phyloP scores from a whole-genome alignment of 1,140 invertebrate species.

The Muscidifurax raptorellus region DNA sequence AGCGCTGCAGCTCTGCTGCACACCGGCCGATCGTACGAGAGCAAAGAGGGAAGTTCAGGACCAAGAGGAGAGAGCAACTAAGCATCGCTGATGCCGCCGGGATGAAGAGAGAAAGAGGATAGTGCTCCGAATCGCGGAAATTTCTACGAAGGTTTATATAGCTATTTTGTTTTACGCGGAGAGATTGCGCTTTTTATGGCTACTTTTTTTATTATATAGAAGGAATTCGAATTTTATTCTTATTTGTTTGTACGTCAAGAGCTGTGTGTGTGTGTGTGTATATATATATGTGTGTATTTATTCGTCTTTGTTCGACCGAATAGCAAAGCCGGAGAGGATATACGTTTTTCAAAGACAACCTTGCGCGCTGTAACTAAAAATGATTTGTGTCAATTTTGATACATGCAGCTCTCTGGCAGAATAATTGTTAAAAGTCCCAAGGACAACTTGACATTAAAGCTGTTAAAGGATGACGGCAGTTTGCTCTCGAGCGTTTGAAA shows the following conservation, averaged over 20 bases:
- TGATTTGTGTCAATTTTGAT: neutral
- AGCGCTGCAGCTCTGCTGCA: too few species aligned
- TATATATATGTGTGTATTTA: neutral
- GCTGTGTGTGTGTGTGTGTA: too few species aligned
- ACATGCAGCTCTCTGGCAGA: neutral
- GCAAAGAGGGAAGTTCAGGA: neutral
- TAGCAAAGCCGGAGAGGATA: neutral
- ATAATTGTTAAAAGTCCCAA: constrained; percentile 8
- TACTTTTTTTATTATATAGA: too few species aligned
- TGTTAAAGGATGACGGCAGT: constrained; percentile 1
- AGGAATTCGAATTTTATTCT: too few species aligned
- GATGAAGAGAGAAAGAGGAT: too few species aligned
- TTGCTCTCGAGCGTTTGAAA: neutral
- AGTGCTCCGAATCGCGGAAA: too few species aligned
- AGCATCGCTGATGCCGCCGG: too few species aligned
- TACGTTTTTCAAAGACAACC: neutral
- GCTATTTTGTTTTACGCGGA: too few species aligned
- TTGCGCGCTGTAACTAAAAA: neutral
- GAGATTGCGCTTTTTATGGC: too few species aligned
- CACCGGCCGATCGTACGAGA: neutral
- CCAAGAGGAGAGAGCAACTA: too few species aligned
- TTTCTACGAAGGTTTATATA: too few species aligned
- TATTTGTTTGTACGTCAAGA: too few species aligned
- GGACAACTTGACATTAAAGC: constrained; percentile 4
- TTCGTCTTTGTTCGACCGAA: neutral